These are phyloP conservation scores for Setophaga coronata DNA, from an alignment of 2,113 vertebrate species.

Conservation along the genomic window DNA sequence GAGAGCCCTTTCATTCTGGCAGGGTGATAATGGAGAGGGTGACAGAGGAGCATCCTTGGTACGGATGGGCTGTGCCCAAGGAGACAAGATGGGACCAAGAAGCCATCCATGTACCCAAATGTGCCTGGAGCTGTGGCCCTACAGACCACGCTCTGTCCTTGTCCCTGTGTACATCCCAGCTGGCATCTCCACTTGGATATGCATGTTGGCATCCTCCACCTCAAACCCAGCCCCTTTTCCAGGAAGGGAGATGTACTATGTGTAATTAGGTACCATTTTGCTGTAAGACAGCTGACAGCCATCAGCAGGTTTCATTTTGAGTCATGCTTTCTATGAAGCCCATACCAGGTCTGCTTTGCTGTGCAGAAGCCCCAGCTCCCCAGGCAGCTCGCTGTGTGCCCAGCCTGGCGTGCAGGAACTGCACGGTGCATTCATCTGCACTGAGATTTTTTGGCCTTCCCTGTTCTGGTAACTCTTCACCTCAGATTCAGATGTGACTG, in stretches of 20 bases:
- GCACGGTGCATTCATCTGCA: accelerated
- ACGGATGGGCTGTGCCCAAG: accelerated
- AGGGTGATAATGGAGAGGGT: accelerated
- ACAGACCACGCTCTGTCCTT: accelerated
- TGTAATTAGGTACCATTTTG: not conserved
- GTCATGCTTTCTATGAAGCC: not conserved
- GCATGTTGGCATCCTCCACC: not conserved
- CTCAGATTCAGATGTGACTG: not conserved
- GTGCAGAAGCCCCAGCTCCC: not conserved
- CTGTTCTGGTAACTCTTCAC: not conserved
- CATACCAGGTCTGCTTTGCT: not conserved
- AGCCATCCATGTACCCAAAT: accelerated
- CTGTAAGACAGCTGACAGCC: not conserved
- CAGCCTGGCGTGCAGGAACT: not conserved
- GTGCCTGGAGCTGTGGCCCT: not conserved
- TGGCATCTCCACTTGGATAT: not conserved
- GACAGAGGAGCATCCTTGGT: not conserved
- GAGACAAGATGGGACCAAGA: not conserved
- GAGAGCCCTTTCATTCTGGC: not conserved
- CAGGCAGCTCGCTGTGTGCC: not conserved
- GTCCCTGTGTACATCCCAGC: not conserved
- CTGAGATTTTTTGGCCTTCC: not conserved
- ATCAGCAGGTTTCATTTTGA: slow-evolving; percentile 20
- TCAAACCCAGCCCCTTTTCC: not conserved
- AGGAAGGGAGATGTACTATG: not conserved